Base-by-base conservation (phyloP, 2,797 vertebrate genomes). In the Hephaestus fuliginosus region DNA sequence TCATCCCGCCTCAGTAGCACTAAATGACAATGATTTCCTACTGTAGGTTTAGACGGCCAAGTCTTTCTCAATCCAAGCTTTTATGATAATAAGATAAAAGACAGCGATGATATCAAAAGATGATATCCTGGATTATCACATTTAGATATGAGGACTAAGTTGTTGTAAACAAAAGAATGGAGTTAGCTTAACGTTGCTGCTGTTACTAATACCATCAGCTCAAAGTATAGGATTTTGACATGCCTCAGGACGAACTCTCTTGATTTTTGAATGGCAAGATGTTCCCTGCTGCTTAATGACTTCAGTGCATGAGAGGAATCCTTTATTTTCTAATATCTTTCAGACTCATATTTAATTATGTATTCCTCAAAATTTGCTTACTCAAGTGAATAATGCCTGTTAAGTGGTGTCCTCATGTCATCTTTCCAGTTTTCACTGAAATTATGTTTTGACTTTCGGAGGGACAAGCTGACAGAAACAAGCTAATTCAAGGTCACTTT, bases 361-460 rank as follows among this genome's bases (percentile, higher is more conserved):
- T 6, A 13, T 72, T 62, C 5, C 53, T 20, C 33, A 7, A 9
- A 63, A 25, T 56, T n/a, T 62, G 60, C 1, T n/a, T 13, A 55
- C 11, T 61, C 53, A 18, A 17, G 17, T 58, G 12, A 3, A 20
- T 20, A 36, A 41, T 60, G 25, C 36, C 41, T 55, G 28, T 49
- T 36, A 63, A 68, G 22, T 57, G 57, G 30, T 70, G 46, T 53
- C 25, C 20, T 53, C 33, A 39, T 44, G 63, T 79, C 41, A 60
- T 63, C 18, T 53, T 20, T 69, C 61, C 25, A 48, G 15, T 55
- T 80, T 65, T 43, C n/a, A 52, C 48, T 48, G 28, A 20, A 66
- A 64, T 76, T 65, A 60, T 28, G 46, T 72, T 62, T 63, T 44
- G 61, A 43, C 28, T 36, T 57, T 72, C 18, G n/a, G 18, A 11